Evolutionary conservation across 64 coral and sea anemone genomes (phyloP).

Genomic region (Cladopsammia gracilis): DNA sequence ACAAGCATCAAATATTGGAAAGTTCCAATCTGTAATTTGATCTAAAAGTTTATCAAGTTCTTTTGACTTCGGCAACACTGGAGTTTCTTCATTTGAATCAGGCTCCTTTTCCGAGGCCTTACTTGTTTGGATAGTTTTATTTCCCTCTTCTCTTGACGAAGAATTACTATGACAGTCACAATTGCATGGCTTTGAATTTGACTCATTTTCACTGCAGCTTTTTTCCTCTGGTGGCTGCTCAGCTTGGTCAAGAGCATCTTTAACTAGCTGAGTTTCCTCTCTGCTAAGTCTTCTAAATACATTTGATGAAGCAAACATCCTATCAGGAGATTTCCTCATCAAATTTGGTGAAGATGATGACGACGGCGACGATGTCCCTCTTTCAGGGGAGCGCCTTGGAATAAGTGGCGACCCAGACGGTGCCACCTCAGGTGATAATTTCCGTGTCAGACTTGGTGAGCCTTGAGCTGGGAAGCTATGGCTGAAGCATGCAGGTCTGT

Average conservation of each 20-base stretch:
- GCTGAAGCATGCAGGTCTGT: slow-evolving; percentile 81
- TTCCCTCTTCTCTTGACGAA: slow-evolving; percentile 38
- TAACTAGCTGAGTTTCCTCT: slow-evolving; percentile 73
- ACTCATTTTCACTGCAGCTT: slow-evolving; percentile 22
- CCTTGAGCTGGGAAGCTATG: slow-evolving; percentile 69
- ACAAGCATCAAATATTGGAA: slow-evolving; percentile 96
- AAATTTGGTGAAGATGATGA: slow-evolving; percentile 69
- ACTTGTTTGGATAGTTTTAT: neutral
- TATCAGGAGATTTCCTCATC: slow-evolving; percentile 86
- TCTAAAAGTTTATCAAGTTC: slow-evolving; percentile 84
- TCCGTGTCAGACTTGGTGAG: slow-evolving; percentile 13
- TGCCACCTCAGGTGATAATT: slow-evolving; percentile 39
- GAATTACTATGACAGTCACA: slow-evolving; percentile 71
- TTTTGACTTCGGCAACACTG: slow-evolving; percentile 63
- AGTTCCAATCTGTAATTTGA: slow-evolving; percentile 92
- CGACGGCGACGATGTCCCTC: slow-evolving; percentile 15
- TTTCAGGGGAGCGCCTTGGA: slow-evolving; percentile 48
- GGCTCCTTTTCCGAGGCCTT: neutral
- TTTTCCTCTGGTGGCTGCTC: slow-evolving; percentile 31
- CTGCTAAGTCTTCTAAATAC: slow-evolving; percentile 77
- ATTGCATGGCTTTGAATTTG: slow-evolving; percentile 38
- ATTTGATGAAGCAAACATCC: slow-evolving; percentile 63
- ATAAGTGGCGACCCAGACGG: slow-evolving; percentile 51
- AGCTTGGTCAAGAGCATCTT: slow-evolving; percentile 72
- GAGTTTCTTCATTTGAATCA: slow-evolving; percentile 41